phyloP scores from a whole-genome alignment of 2,888 invertebrate species.

The Synanthedon andrenaeformis region DNA sequence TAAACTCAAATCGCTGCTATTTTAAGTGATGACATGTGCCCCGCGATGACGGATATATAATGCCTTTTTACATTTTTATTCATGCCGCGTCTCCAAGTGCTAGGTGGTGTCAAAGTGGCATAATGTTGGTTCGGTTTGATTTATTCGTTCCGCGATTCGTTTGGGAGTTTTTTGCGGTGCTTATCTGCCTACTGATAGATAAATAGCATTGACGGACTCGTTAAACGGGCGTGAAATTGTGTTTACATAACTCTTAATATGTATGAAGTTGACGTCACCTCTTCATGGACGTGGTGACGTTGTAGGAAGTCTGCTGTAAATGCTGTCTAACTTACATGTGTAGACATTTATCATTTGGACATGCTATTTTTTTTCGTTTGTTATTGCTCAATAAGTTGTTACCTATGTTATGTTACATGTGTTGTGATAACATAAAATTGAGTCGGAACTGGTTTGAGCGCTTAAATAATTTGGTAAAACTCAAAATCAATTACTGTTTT shows the following conservation, averaged over 20 bases:
- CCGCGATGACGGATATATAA: conserved; percentile 13
- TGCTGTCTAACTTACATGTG: background rate
- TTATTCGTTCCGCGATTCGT: conserved; percentile 1
- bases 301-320: background rate
- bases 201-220: background rate
- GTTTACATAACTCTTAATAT: background rate
- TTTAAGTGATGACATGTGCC: conserved; percentile 32
- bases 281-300: background rate
- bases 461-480: background rate
- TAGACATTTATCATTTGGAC: background rate
- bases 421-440: background rate
- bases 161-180: background rate
- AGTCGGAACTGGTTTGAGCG: background rate
- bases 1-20: conserved; percentile 14
- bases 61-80: conserved; percentile 19
- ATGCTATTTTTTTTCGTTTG: background rate
- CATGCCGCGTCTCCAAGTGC: conserved; percentile 14
- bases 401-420: background rate
- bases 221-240: background rate
- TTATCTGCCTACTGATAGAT: background rate
- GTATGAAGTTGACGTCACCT: background rate
- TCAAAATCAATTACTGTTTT: background rate
- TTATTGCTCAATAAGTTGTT: background rate
- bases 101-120: conserved; percentile 9
- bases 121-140: conserved; percentile 2